Evolutionary conservation across 92 coral and sea anemone genomes (phyloP).

Genomic region (Epizoanthus illoricatus): DNA sequence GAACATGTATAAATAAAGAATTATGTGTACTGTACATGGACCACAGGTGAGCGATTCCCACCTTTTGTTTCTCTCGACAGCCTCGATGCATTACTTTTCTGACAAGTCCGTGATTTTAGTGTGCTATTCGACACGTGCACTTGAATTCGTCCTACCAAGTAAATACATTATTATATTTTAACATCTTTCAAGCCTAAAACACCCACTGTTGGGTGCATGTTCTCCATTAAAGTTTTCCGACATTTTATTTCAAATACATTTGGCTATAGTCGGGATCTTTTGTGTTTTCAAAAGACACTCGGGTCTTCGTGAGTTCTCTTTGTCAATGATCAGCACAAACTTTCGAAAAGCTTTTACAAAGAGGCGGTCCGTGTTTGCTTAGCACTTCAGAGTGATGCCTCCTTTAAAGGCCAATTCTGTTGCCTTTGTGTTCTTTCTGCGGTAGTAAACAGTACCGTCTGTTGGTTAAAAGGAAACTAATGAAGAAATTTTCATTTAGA

Average conservation of each 20-base stretch:
- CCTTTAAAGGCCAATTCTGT: slow-evolving; percentile 25
- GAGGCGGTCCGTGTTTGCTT: slow-evolving; percentile 18
- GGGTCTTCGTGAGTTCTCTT: slow-evolving; percentile 18
- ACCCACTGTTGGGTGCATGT: not conserved
- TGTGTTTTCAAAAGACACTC: slow-evolving; percentile 32
- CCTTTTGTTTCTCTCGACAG: slow-evolving; percentile 11
- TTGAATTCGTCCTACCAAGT: not conserved
- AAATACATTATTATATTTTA: not conserved
- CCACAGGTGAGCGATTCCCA: slow-evolving; percentile 41
- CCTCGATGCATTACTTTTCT: slow-evolving; percentile 8
- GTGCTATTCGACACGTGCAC: slow-evolving; percentile 22
- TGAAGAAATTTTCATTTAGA: slow-evolving; percentile 39
- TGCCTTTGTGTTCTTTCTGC: slow-evolving; percentile 21
- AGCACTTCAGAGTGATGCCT: slow-evolving; percentile 18
- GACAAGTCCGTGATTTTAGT: slow-evolving; percentile 12
- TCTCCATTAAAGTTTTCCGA: not conserved
- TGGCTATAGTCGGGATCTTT: slow-evolving; percentile 16
- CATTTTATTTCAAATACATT: slow-evolving; percentile 8
- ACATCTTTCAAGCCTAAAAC: not conserved
- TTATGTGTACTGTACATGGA: slow-evolving; percentile 2
- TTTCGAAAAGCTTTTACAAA: slow-evolving; percentile 23
- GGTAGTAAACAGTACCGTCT: slow-evolving; percentile 39
- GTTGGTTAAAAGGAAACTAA: slow-evolving; percentile 35
- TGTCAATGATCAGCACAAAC: slow-evolving; percentile 28
- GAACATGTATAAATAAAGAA: slow-evolving; percentile 14